Percentiles rank a stretch among this genome's conserved stretches.
Conservation (phyloP, 2,797 vertebrate species). For the Selene dorsalis region DNA sequence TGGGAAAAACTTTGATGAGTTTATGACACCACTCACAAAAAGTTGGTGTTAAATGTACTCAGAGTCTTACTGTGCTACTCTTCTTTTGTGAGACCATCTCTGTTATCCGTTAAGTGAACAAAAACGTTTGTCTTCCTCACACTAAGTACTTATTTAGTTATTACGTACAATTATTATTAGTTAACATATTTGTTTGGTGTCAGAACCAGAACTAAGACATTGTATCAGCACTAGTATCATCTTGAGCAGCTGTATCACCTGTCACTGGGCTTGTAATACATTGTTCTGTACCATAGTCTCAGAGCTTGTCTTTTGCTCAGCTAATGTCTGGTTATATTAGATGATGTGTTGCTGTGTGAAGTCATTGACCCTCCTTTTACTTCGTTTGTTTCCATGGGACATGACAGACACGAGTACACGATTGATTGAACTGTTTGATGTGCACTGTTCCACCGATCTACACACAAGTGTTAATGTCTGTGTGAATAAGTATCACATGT, state of each 20-base stretch:
- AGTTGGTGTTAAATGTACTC: background rate
- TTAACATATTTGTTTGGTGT: no score
- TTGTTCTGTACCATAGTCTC: background rate
- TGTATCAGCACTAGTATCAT: background rate
- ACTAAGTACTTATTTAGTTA: background rate
- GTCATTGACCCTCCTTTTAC: background rate
- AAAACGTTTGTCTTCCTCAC: background rate
- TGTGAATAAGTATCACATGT: constrained; percentile 10
- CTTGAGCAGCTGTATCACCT: background rate
- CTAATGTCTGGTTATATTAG: background rate
- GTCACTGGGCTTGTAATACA: background rate
- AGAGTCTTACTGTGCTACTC: background rate
- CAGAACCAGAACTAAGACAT: background rate
- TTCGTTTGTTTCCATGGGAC: constrained; percentile 5
- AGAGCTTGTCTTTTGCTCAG: background rate
- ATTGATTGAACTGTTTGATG: constrained; percentile 24
- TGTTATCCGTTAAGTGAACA: background rate
- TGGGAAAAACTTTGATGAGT: background rate
- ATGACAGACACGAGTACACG: constrained; percentile 8
- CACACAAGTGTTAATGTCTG: constrained; percentile 1
- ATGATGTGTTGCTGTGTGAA: background rate
- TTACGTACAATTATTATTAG: no score
- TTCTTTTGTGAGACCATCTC: background rate
- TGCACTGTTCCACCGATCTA: background rate
- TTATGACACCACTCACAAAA: background rate